These are phyloP conservation scores for Pitta sordida DNA, from an alignment of 2,113 vertebrate species.

Conservation along the genomic window DNA sequence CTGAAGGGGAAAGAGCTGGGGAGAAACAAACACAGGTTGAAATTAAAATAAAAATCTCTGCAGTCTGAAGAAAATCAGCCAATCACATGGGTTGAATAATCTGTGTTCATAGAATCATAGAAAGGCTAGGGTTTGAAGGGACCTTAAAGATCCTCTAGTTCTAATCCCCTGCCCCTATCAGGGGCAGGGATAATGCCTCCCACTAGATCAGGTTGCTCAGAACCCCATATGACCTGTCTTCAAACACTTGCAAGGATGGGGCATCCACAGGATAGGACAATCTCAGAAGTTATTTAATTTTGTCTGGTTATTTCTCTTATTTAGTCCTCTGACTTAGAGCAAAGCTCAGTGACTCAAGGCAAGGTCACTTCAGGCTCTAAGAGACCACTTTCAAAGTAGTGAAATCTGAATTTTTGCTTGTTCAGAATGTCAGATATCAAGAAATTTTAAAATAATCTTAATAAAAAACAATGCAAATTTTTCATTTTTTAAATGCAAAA, in stretches of 20 bases:
- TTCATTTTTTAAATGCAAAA: background rate
- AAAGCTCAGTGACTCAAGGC: background rate
- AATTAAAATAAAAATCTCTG: background rate
- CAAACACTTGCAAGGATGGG: background rate
- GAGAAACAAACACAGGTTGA: background rate
- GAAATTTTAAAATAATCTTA: background rate
- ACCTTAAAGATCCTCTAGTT: background rate
- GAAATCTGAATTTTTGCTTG: background rate
- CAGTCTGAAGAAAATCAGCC: background rate
- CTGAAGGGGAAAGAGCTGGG: background rate
- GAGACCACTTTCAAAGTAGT: background rate
- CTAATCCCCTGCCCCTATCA: too few species aligned
- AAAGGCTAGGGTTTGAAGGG: background rate
- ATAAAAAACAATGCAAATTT: background rate
- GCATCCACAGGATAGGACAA: background rate
- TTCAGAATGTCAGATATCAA: background rate
- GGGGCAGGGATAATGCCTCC: too few species aligned
- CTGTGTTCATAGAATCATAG: background rate
- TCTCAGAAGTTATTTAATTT: background rate
- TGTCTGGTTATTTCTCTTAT: background rate
- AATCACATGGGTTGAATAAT: background rate
- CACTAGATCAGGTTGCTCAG: background rate
- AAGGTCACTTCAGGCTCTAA: background rate
- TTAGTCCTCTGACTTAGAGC: background rate
- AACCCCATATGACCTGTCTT: background rate